A percentile compares a stretch with the other conserved stretches of the same genome.
These are phyloP conservation scores for Drosophila borborema DNA, from an alignment of 2,888 invertebrate species.

Conservation along the genomic window DNA sequence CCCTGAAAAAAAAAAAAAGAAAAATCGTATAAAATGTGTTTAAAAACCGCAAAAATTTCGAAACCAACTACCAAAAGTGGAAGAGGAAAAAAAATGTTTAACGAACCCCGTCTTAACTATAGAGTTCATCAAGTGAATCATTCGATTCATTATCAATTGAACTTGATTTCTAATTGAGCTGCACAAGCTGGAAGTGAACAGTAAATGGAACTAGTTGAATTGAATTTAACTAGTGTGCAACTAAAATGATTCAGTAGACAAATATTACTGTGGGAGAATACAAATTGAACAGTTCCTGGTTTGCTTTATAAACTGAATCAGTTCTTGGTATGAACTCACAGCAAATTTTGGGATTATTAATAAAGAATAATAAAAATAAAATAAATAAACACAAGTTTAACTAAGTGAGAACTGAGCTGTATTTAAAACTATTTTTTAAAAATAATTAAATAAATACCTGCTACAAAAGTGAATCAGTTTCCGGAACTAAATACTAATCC, in stretches of 20 bases:
- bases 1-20: conserved; percentile 1
- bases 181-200: not conserved
- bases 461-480: not conserved
- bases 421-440: not conserved
- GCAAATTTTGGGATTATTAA: too few species aligned
- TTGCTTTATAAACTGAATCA: too few species aligned
- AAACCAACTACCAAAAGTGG: not conserved
- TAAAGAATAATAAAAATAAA: too few species aligned
- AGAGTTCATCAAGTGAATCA: conserved; percentile 7
- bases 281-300: too few species aligned
- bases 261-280: too few species aligned
- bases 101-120: conserved; percentile 21
- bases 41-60: conserved; percentile 26
- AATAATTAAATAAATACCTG: not conserved
- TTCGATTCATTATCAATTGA: conserved; percentile 13
- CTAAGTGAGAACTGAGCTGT: not conserved
- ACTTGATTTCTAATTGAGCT: conserved; percentile 1
- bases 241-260: too few species aligned
- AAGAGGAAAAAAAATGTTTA: conserved; percentile 22
- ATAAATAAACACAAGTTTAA: not conserved
- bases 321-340: too few species aligned
- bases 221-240: not conserved
- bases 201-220: not conserved
- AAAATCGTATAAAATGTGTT: conserved; percentile 23
- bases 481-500: not conserved